These are phyloP conservation scores for Urophycis tenuis DNA, from an alignment of 2,797 vertebrate genomes.

Conservation along the genomic window DNA sequence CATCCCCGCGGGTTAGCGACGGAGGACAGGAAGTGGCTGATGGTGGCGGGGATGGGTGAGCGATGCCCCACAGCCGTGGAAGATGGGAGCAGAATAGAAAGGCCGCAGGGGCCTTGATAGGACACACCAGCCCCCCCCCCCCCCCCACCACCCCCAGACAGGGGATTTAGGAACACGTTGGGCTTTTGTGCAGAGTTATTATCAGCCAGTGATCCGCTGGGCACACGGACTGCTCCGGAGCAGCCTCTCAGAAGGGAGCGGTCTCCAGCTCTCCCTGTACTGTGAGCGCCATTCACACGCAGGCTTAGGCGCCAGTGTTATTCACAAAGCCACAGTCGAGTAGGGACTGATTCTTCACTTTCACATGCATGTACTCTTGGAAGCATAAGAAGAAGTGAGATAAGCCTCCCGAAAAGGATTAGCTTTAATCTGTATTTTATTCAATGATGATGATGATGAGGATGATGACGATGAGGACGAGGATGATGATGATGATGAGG, in stretches of 20 bases:
- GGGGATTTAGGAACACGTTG: conserved; percentile 57
- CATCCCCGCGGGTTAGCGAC: conserved; percentile 50
- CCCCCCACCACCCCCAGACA: conserved; percentile 43
- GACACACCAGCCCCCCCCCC: conserved; percentile 41
- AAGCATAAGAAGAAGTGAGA: not conserved
- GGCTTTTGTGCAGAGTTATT: conserved; percentile 64
- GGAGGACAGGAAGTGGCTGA: conserved; percentile 48
- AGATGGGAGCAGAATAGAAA: conserved; percentile 36
- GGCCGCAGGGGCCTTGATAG: conserved; percentile 57
- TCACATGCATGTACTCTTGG: conserved; percentile 10
- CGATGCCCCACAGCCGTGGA: conserved; percentile 42
- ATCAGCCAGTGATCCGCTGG: conserved; percentile 60
- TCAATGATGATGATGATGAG: not conserved
- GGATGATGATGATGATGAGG: not conserved
- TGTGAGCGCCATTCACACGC: conserved; percentile 46
- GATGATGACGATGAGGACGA: not conserved
- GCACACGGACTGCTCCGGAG: conserved; percentile 52
- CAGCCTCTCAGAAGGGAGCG: conserved; percentile 50
- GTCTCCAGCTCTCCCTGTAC: conserved; percentile 47
- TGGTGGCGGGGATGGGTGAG: conserved; percentile 39
- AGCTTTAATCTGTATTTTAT: not conserved
- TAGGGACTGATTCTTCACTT: conserved; percentile 39
- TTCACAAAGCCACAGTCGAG: conserved; percentile 41
- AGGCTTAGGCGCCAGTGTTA: conserved; percentile 48
- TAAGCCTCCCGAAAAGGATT: not conserved